Base-by-base conservation (phyloP, 2,113 vertebrate species). In the Etia nguti region DNA sequence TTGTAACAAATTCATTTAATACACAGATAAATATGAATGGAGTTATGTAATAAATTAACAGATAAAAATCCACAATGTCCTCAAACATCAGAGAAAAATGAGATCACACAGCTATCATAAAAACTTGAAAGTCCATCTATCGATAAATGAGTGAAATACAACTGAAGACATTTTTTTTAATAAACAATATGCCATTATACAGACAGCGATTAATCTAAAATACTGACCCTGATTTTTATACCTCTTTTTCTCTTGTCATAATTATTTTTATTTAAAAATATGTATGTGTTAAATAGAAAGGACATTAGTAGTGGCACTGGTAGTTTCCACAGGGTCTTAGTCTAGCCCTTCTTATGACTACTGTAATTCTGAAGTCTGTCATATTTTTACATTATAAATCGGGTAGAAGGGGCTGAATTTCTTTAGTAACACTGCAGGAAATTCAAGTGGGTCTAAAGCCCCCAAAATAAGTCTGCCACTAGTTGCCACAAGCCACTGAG, bases 301-400 rank as follows among this genome's bases (percentile, higher is more conserved):
- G 20, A 12, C n/a, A 55, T 59, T 50, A 4, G 46, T 75, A 62
- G 56, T 43, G 34, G 41, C 55, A 52, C 43, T 52, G 1, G 73
- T 75, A 48, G 31, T 90, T 87, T 85, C 57, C 65, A 48, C 24
- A 24, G 57, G 55, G 10, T 77, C 24, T 59, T 13, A 22, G 34
- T 65, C 22, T 57, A 29, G 57, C n/a, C 36, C 8, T 59, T 85
- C 83, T 79, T 38, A 81, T 73, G 26, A 82, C 38, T 36, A 4
- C 46, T 88, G 81, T 87, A 81, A 82, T 81, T 81, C 85, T 82
- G 24, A 22, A 82, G 79, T 83, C 41, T 88, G 81, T 73, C 59
- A 8, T 90, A 70, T 91, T 89, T 93, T 84, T 85, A 57, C 88
- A 90, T 88, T 91, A 89, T 89, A 84, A 94, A 92, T 92, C 56